Evolutionary conservation across 2,797 vertebrate genomes (phyloP).

Genomic region (Thamnophis elegans): DNA sequence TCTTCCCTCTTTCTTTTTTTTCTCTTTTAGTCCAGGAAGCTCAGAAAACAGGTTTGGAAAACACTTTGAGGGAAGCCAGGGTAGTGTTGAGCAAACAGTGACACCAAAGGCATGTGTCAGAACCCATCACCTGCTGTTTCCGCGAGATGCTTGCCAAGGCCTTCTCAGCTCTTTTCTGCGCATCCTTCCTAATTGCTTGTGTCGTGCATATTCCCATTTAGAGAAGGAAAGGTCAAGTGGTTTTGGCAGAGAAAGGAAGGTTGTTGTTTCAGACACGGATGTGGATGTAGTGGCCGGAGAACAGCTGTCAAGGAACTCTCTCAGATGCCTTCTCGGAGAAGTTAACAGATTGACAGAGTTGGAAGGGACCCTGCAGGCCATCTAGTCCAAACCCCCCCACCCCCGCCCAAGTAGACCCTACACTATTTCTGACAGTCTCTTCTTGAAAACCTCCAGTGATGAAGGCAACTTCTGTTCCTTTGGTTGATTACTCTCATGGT

Average conservation of each 20-base stretch:
- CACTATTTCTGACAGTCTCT: too few species aligned
- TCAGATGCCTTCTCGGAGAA: background rate
- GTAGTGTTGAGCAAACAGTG: constrained; percentile 61
- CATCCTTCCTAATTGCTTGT: constrained; percentile 51
- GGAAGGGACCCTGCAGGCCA: too few species aligned
- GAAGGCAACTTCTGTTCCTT: too few species aligned
- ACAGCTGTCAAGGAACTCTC: background rate
- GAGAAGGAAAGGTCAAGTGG: constrained; percentile 42
- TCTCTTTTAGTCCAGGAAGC: rapidly evolving
- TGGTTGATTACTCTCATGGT: too few species aligned
- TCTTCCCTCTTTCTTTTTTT: too few species aligned
- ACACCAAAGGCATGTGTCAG: constrained; percentile 68
- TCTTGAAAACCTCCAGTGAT: too few species aligned
- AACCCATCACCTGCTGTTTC: constrained; percentile 61
- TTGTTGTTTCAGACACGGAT: background rate
- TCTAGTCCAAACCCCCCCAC: too few species aligned
- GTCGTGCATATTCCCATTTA: constrained; percentile 38
- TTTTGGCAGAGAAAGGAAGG: constrained; percentile 38
- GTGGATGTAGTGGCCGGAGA: background rate
- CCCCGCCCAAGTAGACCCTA: too few species aligned
- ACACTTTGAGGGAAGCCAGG: constrained; percentile 39
- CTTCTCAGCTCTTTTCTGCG: constrained; percentile 48
- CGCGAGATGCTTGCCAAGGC: constrained; percentile 47
- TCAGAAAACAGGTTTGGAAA: constrained; percentile 33
- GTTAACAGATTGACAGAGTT: too few species aligned